A percentile compares a stretch with the other conserved stretches of the same genome.
Evolutionary conservation across 2,888 invertebrate genomes (phyloP).

Genomic region (Tortrix viridana): DNA sequence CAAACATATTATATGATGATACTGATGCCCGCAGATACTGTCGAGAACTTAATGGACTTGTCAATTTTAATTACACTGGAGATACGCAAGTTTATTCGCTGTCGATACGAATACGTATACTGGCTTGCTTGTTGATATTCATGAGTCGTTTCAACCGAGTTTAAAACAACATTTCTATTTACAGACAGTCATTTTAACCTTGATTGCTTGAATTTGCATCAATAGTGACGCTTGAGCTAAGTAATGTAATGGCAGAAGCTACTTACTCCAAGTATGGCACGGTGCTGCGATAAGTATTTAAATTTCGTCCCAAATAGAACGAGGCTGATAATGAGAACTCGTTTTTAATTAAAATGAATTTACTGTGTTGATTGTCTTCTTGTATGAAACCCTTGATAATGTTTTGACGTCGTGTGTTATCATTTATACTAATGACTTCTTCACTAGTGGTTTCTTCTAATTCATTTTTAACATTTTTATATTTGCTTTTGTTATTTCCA

Average conservation of each 20-base stretch:
- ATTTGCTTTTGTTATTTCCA: too few species aligned
- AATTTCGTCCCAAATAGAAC: slow-evolving; percentile 55
- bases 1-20: slow-evolving; percentile 25
- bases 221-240: slow-evolving; percentile 43
- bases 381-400: background rate
- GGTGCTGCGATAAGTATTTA: slow-evolving; percentile 54
- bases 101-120: slow-evolving; percentile 9
- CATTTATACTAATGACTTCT: slow-evolving; percentile 10
- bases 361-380: slow-evolving; percentile 26
- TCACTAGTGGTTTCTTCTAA: too few species aligned
- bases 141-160: slow-evolving; percentile 9
- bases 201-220: slow-evolving; percentile 55
- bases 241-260: slow-evolving; percentile 43
- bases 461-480: too few species aligned
- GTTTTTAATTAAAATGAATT: slow-evolving; percentile 28
- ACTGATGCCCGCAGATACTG: slow-evolving; percentile 23
- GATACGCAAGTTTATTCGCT: slow-evolving; percentile 32
- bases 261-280: slow-evolving; percentile 29
- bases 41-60: slow-evolving; percentile 30
- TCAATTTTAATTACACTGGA: slow-evolving; percentile 33
- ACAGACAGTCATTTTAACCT: slow-evolving; percentile 50
- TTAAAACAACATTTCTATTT: slow-evolving; percentile 34
- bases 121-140: slow-evolving; percentile 17
- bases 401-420: background rate
- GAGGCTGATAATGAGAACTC: slow-evolving; percentile 21